Conservation (phyloP, 2,797 vertebrate species). For the Helostoma temminkii region DNA sequence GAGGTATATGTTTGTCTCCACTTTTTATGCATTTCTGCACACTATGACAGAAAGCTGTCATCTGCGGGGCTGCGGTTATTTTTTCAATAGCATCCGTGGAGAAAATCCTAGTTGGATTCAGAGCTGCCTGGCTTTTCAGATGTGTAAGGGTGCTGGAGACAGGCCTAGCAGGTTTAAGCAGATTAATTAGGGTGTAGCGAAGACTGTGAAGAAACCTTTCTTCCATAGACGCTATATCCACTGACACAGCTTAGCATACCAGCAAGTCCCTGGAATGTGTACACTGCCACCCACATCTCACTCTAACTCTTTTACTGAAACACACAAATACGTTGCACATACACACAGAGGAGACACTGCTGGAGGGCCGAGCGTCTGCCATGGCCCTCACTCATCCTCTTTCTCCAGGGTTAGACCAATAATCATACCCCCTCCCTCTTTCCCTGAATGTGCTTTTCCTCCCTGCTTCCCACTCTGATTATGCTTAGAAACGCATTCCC, state of each 20-base stretch:
- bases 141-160: conserved; percentile 79
- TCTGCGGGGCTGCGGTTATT: conserved; percentile 69
- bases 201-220: conserved; percentile 82
- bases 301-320: conserved; percentile 23
- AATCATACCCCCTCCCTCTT: conserved; percentile 61
- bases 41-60: conserved; percentile 78
- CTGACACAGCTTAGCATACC: conserved; percentile 77
- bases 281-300: conserved; percentile 55
- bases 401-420: conserved; percentile 65
- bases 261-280: conserved; percentile 64
- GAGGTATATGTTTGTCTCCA: conserved; percentile 61
- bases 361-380: conserved; percentile 74
- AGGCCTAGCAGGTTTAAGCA: conserved; percentile 80
- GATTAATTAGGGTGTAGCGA: conserved; percentile 86
- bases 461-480: conserved; percentile 49
- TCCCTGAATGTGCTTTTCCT: conserved; percentile 61
- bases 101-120: conserved; percentile 78
- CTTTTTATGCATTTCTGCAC: conserved; percentile 68
- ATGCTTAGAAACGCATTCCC: conserved; percentile 65
- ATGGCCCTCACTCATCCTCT: conserved; percentile 64
- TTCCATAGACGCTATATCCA: conserved; percentile 78
- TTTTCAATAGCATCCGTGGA: conserved; percentile 77
- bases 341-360: conserved; percentile 50
- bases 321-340: conserved; percentile 31
- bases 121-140: conserved; percentile 76